phyloP scores from a whole-genome alignment of 2,888 invertebrate genomes.

The Strigamia transsilvanica region DNA sequence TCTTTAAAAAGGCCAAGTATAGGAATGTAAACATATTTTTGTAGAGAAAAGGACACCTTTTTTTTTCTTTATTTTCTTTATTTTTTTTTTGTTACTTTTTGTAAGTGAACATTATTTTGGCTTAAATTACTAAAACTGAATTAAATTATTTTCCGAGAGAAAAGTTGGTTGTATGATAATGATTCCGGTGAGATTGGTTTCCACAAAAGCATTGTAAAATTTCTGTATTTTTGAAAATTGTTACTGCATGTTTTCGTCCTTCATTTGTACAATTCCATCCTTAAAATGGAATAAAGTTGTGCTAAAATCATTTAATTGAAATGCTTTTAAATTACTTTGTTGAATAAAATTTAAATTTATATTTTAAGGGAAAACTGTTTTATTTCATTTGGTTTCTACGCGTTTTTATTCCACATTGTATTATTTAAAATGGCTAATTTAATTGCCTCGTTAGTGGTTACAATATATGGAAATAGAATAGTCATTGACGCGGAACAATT shows the following conservation, averaged over 20 bases:
- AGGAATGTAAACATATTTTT: constrained; percentile 19
- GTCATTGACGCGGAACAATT: too few species aligned
- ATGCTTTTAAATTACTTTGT: too few species aligned
- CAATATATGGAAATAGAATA: too few species aligned
- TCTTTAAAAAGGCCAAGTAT: neutral
- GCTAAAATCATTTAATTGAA: constrained; percentile 18
- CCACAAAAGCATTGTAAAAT: neutral
- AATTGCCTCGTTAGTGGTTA: too few species aligned
- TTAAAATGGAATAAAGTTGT: constrained; percentile 7
- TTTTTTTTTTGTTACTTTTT: neutral
- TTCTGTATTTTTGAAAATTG: constrained; percentile 11
- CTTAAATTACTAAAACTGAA: neutral
- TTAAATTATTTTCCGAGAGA: neutral
- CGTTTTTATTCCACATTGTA: too few species aligned
- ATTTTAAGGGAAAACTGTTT: too few species aligned
- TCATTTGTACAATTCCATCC: constrained; percentile 26
- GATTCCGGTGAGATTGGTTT: neutral
- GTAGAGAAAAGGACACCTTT: neutral
- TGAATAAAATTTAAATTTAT: too few species aligned
- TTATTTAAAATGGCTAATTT: too few species aligned
- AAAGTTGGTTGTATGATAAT: neutral
- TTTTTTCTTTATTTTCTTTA: neutral
- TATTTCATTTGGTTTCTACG: neutral
- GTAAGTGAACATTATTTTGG: neutral
- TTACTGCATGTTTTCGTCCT: constrained; percentile 12